Evolutionary conservation across 2,888 invertebrate genomes (phyloP).

Genomic region (Neoscelio sp.): DNA sequence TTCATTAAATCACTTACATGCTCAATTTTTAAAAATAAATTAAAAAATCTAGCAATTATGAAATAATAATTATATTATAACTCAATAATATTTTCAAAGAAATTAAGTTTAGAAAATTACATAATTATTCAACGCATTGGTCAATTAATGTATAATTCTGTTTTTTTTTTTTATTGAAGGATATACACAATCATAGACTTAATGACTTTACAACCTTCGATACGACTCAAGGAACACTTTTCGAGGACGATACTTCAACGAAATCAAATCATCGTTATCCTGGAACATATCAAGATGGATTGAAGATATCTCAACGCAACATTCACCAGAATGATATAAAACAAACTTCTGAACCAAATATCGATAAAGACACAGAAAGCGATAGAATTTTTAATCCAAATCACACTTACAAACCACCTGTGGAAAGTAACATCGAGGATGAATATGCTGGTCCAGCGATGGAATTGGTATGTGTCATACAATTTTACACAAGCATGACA

Average conservation of each 20-base stretch:
- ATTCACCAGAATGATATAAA: constrained; percentile 38
- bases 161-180: constrained; percentile 26
- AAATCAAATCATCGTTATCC: constrained; percentile 60
- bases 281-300: constrained; percentile 4
- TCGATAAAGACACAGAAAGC: constrained; percentile 32
- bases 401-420: constrained; percentile 71
- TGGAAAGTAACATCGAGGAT: constrained; percentile 69
- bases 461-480: constrained; percentile 75
- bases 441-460: constrained; percentile 81
- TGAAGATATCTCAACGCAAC: constrained; percentile 54
- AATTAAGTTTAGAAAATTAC: not conserved
- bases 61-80: no score
- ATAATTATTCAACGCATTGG: constrained; percentile 13
- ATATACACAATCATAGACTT: constrained; percentile 38
- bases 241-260: constrained; percentile 47
- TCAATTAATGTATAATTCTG: no score
- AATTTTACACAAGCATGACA: not conserved
- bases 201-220: constrained; percentile 53
- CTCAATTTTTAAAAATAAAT: no score
- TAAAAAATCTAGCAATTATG: no score
- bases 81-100: no score
- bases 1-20: no score
- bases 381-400: constrained; percentile 68
- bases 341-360: constrained; percentile 27
- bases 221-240: constrained; percentile 35